These are phyloP conservation scores for Trachythela sp. DNA, from an alignment of 64 coral and sea anemone species.

Conservation along the genomic window DNA sequence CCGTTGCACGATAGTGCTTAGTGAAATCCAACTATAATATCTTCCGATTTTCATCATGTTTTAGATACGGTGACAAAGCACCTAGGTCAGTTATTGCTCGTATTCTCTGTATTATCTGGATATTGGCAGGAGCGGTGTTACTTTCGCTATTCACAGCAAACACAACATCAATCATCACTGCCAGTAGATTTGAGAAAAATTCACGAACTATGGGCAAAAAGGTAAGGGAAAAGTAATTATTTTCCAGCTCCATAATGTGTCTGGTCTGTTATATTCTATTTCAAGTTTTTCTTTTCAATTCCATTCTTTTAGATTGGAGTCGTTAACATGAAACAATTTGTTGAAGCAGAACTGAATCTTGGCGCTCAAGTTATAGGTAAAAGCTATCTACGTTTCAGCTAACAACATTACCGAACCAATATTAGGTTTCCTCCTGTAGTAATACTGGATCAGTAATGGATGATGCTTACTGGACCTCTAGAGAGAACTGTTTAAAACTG, in stretches of 20 bases:
- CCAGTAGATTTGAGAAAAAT: constrained; percentile 5
- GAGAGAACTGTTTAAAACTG: no score
- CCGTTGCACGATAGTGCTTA: no score
- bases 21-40: no score
- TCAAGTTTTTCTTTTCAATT: not conserved
- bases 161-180: not conserved
- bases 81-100: not conserved
- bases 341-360: constrained; percentile 4
- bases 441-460: no score
- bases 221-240: no score
- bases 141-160: not conserved
- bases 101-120: not conserved
- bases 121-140: not conserved
- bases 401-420: no score
- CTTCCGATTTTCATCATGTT: not conserved
- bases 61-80: not conserved
- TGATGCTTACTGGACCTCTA: no score
- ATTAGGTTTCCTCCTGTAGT: no score
- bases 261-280: no score
- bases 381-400: no score
- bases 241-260: no score
- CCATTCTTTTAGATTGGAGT: not conserved
- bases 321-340: not conserved
- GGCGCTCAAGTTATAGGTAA: not conserved
- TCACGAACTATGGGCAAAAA: not conserved